These are phyloP conservation scores for Ips nitidus DNA, from an alignment of 1,140 invertebrate genomes.

Conservation along the genomic window DNA sequence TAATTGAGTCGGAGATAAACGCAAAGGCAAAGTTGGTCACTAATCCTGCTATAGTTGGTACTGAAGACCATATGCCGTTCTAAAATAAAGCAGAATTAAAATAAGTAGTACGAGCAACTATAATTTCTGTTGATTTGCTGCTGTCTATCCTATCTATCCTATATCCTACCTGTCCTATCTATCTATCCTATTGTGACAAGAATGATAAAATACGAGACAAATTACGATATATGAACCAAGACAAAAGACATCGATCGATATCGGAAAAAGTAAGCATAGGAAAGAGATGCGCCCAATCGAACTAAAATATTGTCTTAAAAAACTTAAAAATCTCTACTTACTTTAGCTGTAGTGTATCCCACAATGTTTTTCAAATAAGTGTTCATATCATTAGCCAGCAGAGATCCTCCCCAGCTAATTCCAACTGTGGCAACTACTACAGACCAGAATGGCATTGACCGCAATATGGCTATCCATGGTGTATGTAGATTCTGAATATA, in stretches of 20 bases:
- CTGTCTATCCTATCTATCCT: no score
- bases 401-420: constrained; percentile 93
- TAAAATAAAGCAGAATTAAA: constrained; percentile 45
- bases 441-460: constrained; percentile 79
- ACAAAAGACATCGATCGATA: no score
- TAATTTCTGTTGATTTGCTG: no score
- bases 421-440: constrained; percentile 80
- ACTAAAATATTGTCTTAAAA: no score
- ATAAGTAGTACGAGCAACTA: no score
- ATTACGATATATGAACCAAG: no score
- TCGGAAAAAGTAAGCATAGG: background rate
- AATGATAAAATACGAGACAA: no score
- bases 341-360: constrained; percentile 69
- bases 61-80: constrained; percentile 72
- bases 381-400: constrained; percentile 86
- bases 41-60: constrained; percentile 78
- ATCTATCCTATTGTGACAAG: no score
- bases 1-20: constrained; percentile 62
- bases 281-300: no score
- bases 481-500: constrained; percentile 49
- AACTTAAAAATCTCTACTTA: background rate
- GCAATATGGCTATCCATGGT: constrained; percentile 80
- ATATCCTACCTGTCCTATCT: no score
- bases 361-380: constrained; percentile 85
- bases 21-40: constrained; percentile 66